Base-by-base conservation (phyloP, 2,797 vertebrate genomes). In the Neomorphus geoffroyi region DNA sequence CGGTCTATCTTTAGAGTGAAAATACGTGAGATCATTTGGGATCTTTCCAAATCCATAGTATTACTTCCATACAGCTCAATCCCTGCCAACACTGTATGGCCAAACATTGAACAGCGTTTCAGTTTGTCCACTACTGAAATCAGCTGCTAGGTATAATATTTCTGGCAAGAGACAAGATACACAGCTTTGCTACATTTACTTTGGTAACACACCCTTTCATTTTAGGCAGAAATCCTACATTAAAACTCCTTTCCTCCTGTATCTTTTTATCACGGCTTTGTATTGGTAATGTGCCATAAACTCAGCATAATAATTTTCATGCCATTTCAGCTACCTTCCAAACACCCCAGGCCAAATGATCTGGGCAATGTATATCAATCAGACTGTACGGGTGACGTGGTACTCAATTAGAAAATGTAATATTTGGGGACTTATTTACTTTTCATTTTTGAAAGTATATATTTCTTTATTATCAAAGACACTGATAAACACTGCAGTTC, bases 401-500 rank as follows among this genome's bases (percentile, higher is more conserved):
- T 72, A 90, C 75, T 83, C 56, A 92, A 72, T 84, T 94, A 93
- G 45, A 88, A 85, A 88, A 85, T 73, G 12, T 80, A 79, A 80
- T 53, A 14, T 88, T 94, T 95, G 73, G 67, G 61, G 57, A 75
- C 69, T 93, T 75, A 71, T 27, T 85, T 46, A 53, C 6, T 57
- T 77, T 94, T 94, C 11, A 35, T 39, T 92, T 90, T 72, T 89
- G 88, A 71, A 35, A 35, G 22, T 82, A 86, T 72, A 64, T 0
- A 4, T 96, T 94, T 93, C 88, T 91, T 94, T 69, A 91, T 94
- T 83, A 53, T 96, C 93, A 94, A 75, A 96, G 87, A 92, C n/a
- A 86, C 74, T 86, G 80, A 85, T 69, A 95, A 97, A 95, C 85
- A 84, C 35, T 69, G 86, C 72, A 70, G 81, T 85, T 93, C 74